Conservation (phyloP, 2,113 vertebrate genomes). For the Carollia perspicillata region DNA sequence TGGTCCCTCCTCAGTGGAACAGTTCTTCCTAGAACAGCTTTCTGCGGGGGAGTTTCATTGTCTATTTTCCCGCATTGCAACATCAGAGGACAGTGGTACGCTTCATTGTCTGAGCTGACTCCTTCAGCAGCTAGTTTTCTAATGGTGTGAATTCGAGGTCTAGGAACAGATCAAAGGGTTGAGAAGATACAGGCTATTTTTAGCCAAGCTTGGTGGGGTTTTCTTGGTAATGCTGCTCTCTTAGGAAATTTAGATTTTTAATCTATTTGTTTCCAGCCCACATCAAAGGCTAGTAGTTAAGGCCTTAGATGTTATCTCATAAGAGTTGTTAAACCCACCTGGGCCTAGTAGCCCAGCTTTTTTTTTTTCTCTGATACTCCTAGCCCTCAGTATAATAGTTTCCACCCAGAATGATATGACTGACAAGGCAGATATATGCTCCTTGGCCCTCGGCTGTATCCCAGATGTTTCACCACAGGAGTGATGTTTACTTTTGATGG, state of each 20-base stretch:
- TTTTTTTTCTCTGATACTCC: not conserved
- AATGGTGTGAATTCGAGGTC: not conserved
- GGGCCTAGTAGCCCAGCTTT: not conserved
- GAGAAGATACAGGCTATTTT: not conserved
- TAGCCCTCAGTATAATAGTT: not conserved
- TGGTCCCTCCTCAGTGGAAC: not conserved
- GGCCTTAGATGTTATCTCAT: not conserved
- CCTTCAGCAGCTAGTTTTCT: not conserved
- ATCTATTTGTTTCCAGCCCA: not conserved
- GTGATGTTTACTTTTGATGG: not conserved
- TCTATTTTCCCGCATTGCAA: not conserved
- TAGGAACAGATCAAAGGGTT: not conserved
- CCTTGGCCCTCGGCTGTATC: not conserved
- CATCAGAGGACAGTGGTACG: not conserved
- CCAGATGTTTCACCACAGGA: not conserved
- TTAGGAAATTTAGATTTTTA: not conserved
- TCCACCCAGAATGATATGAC: not conserved
- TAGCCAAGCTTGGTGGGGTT: not conserved
- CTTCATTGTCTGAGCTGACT: not conserved
- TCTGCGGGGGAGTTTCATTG: not conserved
- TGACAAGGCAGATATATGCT: not conserved
- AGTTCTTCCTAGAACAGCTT: not conserved
- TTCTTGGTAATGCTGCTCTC: not conserved
- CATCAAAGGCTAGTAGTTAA: not conserved
- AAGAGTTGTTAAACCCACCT: not conserved